phyloP scores from a whole-genome alignment of 2,888 invertebrate genomes.

The Nowickia ferox region DNA sequence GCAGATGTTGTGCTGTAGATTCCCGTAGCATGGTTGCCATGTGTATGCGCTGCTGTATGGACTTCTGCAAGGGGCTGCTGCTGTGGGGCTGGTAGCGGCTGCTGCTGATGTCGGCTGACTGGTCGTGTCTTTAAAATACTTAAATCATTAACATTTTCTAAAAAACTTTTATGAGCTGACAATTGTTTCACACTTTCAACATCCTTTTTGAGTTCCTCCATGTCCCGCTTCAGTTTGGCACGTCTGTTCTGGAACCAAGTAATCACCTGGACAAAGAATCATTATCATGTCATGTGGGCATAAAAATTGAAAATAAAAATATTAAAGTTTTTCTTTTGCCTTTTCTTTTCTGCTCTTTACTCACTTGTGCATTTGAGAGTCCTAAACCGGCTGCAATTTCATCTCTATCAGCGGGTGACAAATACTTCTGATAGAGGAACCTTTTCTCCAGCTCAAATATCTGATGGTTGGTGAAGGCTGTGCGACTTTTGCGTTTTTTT shows the following conservation, averaged over 20 bases:
- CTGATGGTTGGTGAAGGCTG: conserved; percentile 99
- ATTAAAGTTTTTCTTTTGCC: conserved; percentile 6
- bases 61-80: conserved; percentile 66
- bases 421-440: conserved; percentile 98
- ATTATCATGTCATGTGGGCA: conserved; percentile 25
- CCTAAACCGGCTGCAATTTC: conserved; percentile 97
- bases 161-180: conserved; percentile 93
- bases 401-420: conserved; percentile 98
- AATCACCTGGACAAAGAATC: conserved; percentile 87
- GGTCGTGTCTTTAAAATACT: conserved; percentile 95
- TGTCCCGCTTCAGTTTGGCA: conserved; percentile 97
- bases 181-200: conserved; percentile 95
- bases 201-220: conserved; percentile 98
- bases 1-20: conserved; percentile 66
- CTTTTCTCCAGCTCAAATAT: conserved; percentile 98
- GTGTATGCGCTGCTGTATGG: conserved; percentile 70
- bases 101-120: conserved; percentile 83
- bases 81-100: conserved; percentile 71
- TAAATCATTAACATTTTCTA: conserved; percentile 95
- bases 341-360: conserved; percentile 56
- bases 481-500: conserved; percentile 98
- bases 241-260: conserved; percentile 98
- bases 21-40: conserved; percentile 68
- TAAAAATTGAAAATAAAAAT: conserved; percentile 30
- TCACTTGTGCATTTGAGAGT: conserved; percentile 95